A percentile compares a stretch with the other conserved stretches of the same genome.
These are phyloP conservation scores for Colletes latitarsis DNA, from an alignment of 1,140 invertebrate genomes.

Conservation along the genomic window DNA sequence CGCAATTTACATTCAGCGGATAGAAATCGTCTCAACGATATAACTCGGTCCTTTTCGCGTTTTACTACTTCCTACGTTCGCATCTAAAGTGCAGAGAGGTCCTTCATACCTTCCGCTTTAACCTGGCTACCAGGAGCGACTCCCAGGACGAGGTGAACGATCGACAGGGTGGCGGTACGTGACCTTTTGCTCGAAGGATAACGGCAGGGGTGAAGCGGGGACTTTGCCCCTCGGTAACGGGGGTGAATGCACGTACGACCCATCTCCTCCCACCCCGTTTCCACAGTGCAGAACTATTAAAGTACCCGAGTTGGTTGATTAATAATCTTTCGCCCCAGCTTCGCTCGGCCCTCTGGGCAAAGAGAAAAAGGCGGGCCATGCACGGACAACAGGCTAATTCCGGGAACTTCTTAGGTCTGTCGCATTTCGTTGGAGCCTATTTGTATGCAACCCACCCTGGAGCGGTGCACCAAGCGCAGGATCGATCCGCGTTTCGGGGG, in stretches of 20 bases:
- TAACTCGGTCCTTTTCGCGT: neutral
- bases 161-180: slow-evolving; percentile 78
- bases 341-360: no score
- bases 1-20: neutral
- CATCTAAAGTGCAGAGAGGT: slow-evolving; percentile 30
- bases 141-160: slow-evolving; percentile 80
- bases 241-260: slow-evolving; percentile 73
- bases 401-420: neutral
- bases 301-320: slow-evolving; percentile 37
- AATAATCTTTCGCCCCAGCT: slow-evolving; percentile 42
- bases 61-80: neutral
- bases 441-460: slow-evolving; percentile 59
- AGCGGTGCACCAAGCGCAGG: slow-evolving; percentile 32
- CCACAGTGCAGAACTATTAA: slow-evolving; percentile 30
- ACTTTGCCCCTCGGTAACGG: slow-evolving; percentile 63
- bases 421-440: slow-evolving; percentile 42
- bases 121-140: slow-evolving; percentile 72
- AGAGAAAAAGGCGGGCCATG: neutral
- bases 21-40: neutral
- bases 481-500: slow-evolving; percentile 43
- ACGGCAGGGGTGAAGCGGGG: slow-evolving; percentile 71
- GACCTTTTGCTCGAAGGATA: slow-evolving; percentile 80
- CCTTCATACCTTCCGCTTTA: slow-evolving; percentile 74
- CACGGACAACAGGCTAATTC: neutral
- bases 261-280: slow-evolving; percentile 22